phyloP scores from a whole-genome alignment of 2,113 vertebrate species.

The Dolichotis patagonum region DNA sequence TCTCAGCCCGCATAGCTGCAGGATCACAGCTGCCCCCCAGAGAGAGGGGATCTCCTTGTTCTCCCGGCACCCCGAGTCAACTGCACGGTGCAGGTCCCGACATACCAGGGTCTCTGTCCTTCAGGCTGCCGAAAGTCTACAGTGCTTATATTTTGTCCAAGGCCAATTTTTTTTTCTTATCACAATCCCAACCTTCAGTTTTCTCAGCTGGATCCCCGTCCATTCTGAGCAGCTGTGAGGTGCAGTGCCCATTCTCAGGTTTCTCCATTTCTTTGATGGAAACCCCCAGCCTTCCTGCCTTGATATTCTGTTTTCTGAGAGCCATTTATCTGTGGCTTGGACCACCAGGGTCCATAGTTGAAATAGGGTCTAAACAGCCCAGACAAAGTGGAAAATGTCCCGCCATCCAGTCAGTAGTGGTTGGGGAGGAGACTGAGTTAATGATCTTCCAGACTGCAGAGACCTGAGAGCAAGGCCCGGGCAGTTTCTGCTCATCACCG shows the following conservation, averaged over 20 bases:
- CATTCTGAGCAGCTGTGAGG: not conserved
- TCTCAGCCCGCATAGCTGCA: too few relatives aligned
- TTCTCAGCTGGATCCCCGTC: not conserved
- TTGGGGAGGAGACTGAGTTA: not conserved
- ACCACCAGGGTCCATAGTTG: not conserved
- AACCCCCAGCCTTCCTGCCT: not conserved
- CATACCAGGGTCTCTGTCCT: too few relatives aligned
- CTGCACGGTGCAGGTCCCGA: too few relatives aligned
- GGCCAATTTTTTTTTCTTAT: not conserved
- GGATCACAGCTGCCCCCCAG: too few relatives aligned
- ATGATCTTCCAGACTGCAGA: not conserved
- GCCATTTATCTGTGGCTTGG: not conserved
- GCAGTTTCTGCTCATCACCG: not conserved
- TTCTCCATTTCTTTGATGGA: not conserved
- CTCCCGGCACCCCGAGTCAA: too few relatives aligned
- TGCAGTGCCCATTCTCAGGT: not conserved
- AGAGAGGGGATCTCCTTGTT: too few relatives aligned
- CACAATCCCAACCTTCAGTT: not conserved
- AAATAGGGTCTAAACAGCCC: not conserved
- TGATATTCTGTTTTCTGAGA: not conserved
- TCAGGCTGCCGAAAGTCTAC: too few relatives aligned
- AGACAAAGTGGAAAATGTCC: not conserved
- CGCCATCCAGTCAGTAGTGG: not conserved
- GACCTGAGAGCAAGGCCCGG: not conserved
- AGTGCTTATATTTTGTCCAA: not conserved